Percentiles rank a stretch among this genome's conserved stretches.
Conservation (phyloP, 2,113 vertebrate species). For the Gavialis gangeticus region DNA sequence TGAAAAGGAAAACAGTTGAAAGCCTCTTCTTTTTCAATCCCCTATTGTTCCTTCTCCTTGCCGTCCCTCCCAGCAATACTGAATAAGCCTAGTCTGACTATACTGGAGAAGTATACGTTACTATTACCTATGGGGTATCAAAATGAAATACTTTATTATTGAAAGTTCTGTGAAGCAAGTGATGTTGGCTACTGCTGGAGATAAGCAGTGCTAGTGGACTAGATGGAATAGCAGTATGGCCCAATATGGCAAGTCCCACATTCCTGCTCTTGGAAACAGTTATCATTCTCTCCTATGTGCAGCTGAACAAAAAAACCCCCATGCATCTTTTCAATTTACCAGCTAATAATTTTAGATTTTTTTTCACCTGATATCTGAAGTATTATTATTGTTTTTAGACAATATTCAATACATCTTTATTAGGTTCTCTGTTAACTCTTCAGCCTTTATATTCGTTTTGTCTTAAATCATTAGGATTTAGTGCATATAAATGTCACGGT, state of each 20-base stretch:
- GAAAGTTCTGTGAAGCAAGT: neutral
- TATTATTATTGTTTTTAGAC: neutral
- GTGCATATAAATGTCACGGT: neutral
- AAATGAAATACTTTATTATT: neutral
- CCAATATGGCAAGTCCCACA: neutral
- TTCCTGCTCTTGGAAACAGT: neutral
- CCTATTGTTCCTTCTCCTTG: neutral
- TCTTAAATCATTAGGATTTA: neutral
- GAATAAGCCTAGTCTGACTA: neutral
- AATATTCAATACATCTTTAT: neutral
- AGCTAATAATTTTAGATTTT: neutral
- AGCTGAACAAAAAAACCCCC: neutral
- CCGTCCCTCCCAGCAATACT: neutral
- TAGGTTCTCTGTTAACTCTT: neutral
- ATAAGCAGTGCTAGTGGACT: neutral
- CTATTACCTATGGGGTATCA: neutral
- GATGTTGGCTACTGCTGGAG: neutral
- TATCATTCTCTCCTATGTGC: neutral
- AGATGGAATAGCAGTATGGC: neutral
- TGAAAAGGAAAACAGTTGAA: neutral
- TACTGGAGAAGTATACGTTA: accelerated
- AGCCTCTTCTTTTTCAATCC: neutral
- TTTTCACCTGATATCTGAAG: neutral
- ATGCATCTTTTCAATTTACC: neutral
- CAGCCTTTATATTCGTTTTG: neutral